Conservation (phyloP, 2,888 invertebrate genomes). For the Epirrhoe alternata region DNA sequence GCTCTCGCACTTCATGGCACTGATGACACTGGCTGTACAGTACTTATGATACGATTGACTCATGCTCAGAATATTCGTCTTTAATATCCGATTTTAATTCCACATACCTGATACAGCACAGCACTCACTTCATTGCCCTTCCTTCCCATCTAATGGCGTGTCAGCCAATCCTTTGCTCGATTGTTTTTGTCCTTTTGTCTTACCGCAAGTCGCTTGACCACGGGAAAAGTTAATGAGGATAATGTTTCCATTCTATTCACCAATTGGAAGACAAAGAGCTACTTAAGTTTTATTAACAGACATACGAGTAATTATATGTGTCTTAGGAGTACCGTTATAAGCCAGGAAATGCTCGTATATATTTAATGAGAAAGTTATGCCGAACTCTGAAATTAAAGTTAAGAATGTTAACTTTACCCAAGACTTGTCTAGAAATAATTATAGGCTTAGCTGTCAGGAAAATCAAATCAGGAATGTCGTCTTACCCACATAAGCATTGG, state of each 20-base stretch:
- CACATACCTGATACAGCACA: slow-evolving; percentile 46
- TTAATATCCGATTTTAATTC: neutral
- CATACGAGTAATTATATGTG: neutral
- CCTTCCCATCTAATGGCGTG: slow-evolving; percentile 59
- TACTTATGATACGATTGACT: neutral
- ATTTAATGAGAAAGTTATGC: neutral
- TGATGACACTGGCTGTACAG: too few species aligned
- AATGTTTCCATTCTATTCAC: slow-evolving; percentile 16
- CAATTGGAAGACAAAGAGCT: slow-evolving; percentile 10
- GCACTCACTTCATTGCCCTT: slow-evolving; percentile 47
- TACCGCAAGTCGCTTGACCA: slow-evolving; percentile 29
- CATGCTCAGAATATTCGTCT: slow-evolving; percentile 4
- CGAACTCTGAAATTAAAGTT: neutral
- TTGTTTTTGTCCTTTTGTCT: slow-evolving; percentile 46
- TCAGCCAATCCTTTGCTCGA: slow-evolving; percentile 46
- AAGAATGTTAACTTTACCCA: neutral
- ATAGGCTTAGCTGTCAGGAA: slow-evolving; percentile 28
- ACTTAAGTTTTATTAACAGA: slow-evolving; percentile 8
- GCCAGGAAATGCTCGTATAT: neutral
- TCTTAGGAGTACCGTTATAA: neutral
- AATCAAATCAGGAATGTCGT: slow-evolving; percentile 34
- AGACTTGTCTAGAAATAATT: slow-evolving; percentile 6
- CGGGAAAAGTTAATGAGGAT: slow-evolving; percentile 32
- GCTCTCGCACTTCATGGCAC: neutral
- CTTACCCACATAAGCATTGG: slow-evolving; percentile 38